Base-by-base conservation (phyloP, 1,140 invertebrate species). In the Macrobrachium nipponense region DNA sequence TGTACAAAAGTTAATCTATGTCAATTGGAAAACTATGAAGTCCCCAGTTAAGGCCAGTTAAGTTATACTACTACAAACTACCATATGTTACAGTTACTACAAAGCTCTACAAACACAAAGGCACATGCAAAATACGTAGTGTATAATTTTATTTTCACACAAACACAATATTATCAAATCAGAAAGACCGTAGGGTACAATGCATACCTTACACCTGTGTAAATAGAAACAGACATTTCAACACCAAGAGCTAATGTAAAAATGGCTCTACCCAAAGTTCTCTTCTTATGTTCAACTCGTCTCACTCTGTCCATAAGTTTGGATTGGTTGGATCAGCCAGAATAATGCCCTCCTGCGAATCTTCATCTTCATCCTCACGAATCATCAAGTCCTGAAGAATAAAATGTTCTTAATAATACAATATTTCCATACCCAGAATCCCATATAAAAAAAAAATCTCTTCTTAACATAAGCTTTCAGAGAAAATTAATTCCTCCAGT, bases 211-310 rank as follows among this genome's bases (percentile, higher is more conserved):
- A 90, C 88, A 77, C 90, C 82, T 5, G 89, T 90, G 79, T 90
- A 93, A 90, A 93, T 90, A 84, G 91, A 91, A 70, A 93, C 92
- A 8, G 91, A 90, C 14, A 93, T 89, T 36, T 91, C 89, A 3
- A 93, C 78, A 62, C 90, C 92, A 62, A 90, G 89, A 11, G 91
- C 91, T 17, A 93, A 68, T 12, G 88, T 89, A 66, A 93, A 91
- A 4, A 89, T 86, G 23, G 93, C 89, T 79, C 89, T 90, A 18
- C 90, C 90, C 17, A 91, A 70, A 5, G 91, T 90, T 75, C 92
- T 89, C 86, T 92, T 92, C 86, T 92, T 92, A 89, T 92, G 91
- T 73, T 91, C 91, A 82, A 92, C 91, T 8, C 90, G 89, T 72
- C 91, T 88, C 7, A 93, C 92, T 83, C 92, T 91, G 80, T 80